phyloP scores from a whole-genome alignment of 2,113 vertebrate species.

The Triplophysa tibetana region DNA sequence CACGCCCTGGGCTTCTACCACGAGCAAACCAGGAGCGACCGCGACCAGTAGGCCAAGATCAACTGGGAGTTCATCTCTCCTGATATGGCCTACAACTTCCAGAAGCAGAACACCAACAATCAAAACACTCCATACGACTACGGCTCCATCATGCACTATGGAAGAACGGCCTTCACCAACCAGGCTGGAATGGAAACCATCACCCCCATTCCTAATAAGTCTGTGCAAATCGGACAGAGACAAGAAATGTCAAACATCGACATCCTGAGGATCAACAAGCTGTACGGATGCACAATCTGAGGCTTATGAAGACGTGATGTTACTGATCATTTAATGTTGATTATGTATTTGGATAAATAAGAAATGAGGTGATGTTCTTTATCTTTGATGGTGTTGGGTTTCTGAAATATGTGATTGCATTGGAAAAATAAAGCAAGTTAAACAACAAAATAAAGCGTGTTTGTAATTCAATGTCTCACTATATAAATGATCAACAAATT shows the following conservation, averaged over 20 bases:
- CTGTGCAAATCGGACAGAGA: slow-evolving; percentile 53
- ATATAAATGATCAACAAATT: no score
- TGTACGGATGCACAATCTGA: slow-evolving; percentile 42
- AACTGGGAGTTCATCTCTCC: slow-evolving; percentile 53
- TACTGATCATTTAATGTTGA: neutral
- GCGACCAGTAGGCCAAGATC: slow-evolving; percentile 58
- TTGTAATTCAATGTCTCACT: no score
- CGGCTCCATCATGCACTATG: slow-evolving; percentile 58
- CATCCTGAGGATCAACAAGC: slow-evolving; percentile 52
- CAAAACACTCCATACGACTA: slow-evolving; percentile 57
- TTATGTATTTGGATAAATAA: neutral
- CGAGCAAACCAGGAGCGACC: slow-evolving; percentile 62
- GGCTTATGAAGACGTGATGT: neutral
- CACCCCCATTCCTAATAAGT: slow-evolving; percentile 44
- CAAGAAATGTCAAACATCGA: slow-evolving; percentile 34
- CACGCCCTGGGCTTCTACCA: slow-evolving; percentile 66
- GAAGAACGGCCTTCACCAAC: slow-evolving; percentile 48
- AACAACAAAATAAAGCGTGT: no score
- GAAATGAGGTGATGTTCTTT: neutral
- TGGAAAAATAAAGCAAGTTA: no score
- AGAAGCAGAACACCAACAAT: slow-evolving; percentile 49
- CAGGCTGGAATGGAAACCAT: slow-evolving; percentile 43
- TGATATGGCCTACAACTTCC: slow-evolving; percentile 30
- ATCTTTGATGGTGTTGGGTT: neutral
- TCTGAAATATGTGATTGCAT: no score